A percentile compares a stretch with the other conserved stretches of the same genome.
Conservation (phyloP, 2,113 vertebrate species). For the Spea bombifrons region DNA sequence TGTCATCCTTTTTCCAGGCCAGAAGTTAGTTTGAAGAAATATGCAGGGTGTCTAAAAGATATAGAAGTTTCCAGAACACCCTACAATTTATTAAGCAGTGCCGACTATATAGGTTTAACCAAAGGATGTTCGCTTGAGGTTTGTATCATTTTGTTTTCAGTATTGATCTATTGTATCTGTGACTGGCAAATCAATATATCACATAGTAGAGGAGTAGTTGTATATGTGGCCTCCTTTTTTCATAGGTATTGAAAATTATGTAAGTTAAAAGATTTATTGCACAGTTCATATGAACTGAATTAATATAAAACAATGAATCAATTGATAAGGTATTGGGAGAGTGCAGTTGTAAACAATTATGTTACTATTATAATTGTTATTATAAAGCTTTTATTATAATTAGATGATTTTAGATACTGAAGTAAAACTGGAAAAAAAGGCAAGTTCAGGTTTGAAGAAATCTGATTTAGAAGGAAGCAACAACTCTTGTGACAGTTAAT, state of each 20-base stretch:
- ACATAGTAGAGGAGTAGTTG: background rate
- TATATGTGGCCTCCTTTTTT: background rate
- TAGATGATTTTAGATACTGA: background rate
- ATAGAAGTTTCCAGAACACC: constrained; percentile 95
- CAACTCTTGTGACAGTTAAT: constrained; percentile 33
- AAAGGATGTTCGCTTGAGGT: constrained; percentile 94
- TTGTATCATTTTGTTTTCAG: constrained; percentile 41
- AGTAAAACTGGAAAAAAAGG: background rate
- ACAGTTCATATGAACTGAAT: too few relatives aligned
- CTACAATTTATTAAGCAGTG: constrained; percentile 88
- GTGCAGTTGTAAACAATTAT: too few relatives aligned
- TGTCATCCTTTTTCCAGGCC: constrained; percentile 67
- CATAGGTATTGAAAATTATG: too few relatives aligned
- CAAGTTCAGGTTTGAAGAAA: background rate
- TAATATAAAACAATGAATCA: too few relatives aligned
- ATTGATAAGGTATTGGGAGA: too few relatives aligned
- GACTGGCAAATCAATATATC: background rate
- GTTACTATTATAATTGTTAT: too few relatives aligned
- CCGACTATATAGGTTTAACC: constrained; percentile 88
- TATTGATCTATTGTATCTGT: background rate
- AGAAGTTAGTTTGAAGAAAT: constrained; percentile 85
- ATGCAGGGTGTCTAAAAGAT: constrained; percentile 88
- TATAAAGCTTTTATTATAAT: too few relatives aligned
- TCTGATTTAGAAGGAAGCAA: constrained; percentile 14
- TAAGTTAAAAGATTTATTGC: too few relatives aligned